A percentile compares a stretch with the other conserved stretches of the same genome.
These are phyloP conservation scores for Pogonomyrmex barbatus DNA, from an alignment of 1,140 invertebrate species.

Conservation along the genomic window DNA sequence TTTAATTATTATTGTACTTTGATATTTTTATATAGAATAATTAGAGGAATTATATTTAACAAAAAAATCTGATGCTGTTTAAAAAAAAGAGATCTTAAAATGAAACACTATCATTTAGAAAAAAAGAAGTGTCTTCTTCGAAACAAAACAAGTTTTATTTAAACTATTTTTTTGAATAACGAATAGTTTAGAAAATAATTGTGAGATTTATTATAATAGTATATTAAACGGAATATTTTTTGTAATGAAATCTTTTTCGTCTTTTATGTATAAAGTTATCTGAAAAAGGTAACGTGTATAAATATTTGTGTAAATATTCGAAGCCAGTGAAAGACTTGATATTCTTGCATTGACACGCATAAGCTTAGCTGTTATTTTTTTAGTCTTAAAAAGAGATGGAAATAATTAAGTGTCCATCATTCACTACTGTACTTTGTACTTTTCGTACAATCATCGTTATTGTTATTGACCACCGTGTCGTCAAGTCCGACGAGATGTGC, in stretches of 20 bases:
- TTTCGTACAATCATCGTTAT: constrained; percentile 63
- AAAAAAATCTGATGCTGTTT: no score
- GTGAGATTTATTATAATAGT: background rate
- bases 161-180: no score
- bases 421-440: constrained; percentile 6
- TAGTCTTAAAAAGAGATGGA: constrained; percentile 16
- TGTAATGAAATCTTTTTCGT: background rate
- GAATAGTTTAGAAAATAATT: no score
- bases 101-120: no score
- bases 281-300: background rate
- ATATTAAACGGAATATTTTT: constrained; percentile 6
- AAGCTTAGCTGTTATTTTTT: background rate
- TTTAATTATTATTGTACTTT: no score
- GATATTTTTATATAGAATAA: no score
- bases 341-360: background rate
- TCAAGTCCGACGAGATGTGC: constrained; percentile 58
- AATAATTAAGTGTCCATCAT: constrained; percentile 36
- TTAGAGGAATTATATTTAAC: no score
- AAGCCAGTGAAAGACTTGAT: background rate
- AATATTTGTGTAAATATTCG: background rate
- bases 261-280: background rate
- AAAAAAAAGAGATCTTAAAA: no score
- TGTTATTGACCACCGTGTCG: constrained; percentile 58
- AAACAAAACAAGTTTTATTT: no score
- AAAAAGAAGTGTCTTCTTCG: no score